phyloP scores from a whole-genome alignment of 2,888 invertebrate genomes.

The Xanthia togata region DNA sequence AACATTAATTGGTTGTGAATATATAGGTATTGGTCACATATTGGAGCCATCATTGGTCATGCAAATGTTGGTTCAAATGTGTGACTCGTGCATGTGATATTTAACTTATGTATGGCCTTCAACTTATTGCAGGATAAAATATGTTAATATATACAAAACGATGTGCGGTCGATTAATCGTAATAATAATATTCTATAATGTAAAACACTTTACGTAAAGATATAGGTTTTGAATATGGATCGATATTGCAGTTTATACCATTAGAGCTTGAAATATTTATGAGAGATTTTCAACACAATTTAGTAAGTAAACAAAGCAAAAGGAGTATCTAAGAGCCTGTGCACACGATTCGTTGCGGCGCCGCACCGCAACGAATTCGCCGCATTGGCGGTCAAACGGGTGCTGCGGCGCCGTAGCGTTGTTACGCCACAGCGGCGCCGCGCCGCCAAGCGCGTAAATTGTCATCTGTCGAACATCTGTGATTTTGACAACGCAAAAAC shows the following conservation, averaged over 20 bases:
- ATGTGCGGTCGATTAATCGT: background rate
- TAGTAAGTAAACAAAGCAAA: background rate
- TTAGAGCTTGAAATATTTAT: background rate
- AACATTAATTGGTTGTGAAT: conserved; percentile 33
- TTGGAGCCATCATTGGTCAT: background rate
- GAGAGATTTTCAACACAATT: background rate
- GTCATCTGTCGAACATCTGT: too few species aligned
- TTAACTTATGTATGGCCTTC: background rate
- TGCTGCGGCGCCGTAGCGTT: too few species aligned
- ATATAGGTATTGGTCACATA: conserved; percentile 20
- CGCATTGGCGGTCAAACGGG: too few species aligned
- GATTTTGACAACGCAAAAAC: too few species aligned
- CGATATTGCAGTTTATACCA: background rate
- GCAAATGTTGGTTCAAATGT: conserved; percentile 21
- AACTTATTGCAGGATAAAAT: background rate
- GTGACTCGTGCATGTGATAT: conserved; percentile 21
- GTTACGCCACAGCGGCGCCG: too few species aligned
- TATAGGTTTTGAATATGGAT: background rate
- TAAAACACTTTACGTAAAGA: background rate
- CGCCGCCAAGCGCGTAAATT: too few species aligned
- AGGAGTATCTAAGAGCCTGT: too few species aligned
- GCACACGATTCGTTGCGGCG: too few species aligned
- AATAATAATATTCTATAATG: background rate
- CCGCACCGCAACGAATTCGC: too few species aligned
- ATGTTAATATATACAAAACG: background rate